These are phyloP conservation scores for Cyanocitta stelleri DNA, from an alignment of 2,113 vertebrate genomes.

Conservation along the genomic window DNA sequence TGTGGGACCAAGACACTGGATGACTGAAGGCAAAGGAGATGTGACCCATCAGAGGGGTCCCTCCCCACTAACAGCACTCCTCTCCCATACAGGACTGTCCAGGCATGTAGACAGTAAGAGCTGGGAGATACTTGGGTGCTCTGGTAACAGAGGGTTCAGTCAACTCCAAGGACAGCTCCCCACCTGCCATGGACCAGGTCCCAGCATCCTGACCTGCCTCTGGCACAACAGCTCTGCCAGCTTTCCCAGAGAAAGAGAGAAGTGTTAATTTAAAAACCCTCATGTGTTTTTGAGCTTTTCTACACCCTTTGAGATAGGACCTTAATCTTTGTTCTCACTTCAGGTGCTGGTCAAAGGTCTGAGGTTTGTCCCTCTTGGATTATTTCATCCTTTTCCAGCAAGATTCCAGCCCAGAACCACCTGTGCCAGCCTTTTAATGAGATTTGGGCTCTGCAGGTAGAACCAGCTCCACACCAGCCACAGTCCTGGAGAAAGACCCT, in stretches of 20 bases:
- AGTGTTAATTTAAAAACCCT: background rate
- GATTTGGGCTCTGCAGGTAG: background rate
- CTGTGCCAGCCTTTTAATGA: background rate
- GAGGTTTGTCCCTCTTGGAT: background rate
- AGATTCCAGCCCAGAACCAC: background rate
- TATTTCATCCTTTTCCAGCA: background rate
- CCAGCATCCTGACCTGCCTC: background rate
- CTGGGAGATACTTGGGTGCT: background rate
- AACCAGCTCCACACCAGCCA: background rate
- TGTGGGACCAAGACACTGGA: background rate
- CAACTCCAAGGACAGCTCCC: background rate
- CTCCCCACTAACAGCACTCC: background rate
- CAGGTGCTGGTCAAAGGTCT: background rate
- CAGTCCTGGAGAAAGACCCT: background rate
- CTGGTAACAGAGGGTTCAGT: background rate
- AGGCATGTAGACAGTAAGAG: background rate
- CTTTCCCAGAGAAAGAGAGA: background rate
- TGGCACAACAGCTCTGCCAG: background rate
- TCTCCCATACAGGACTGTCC: background rate
- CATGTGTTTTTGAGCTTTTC: background rate
- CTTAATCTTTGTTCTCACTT: background rate
- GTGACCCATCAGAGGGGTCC: rapidly evolving
- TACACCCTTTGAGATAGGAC: background rate
- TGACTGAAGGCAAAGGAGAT: background rate
- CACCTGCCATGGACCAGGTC: rapidly evolving